Base-by-base conservation (phyloP, 1,140 invertebrate species). In the Solenopsis fugax region DNA sequence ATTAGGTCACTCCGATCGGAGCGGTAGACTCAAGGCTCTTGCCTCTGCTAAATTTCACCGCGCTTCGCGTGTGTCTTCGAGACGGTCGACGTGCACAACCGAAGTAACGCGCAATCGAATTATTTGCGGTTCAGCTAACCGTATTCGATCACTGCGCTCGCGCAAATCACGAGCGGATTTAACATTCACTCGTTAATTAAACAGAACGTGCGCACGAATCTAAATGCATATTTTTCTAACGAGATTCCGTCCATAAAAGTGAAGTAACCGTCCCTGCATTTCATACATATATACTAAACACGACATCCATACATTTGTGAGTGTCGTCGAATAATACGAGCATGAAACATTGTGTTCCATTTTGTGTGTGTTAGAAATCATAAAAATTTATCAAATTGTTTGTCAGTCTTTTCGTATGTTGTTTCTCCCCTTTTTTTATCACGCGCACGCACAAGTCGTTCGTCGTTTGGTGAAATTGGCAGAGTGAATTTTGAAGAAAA, bases 11-110 rank as follows among this genome's bases (percentile, higher is more conserved):
- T 48, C 7, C 29, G 45, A 60, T 84, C 69, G n/a, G 62, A 60
- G 13, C 45, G 48, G 9, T 73, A 60, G 58, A 29, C 80, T 84
- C 80, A 84, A 75, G 80, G 80, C 80, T 84, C 80, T 82, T 82
- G 80, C 80, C 80, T 82, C 80, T 73, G 54, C 80, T 75, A 84
- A 84, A 84, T 84, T 84, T 75, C 60, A 56, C 18, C 58, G 88
- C 71, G 88, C 24, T 56, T 84, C 78, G 90, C 87, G 89, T 90
- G 89, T 90, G 87, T 90, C 89, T 91, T 91, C 80, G 90, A 91
- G 85, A 90, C 80, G 84, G 85, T 76, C 82, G 81, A 76, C 24
- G 13, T 75, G 48, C 45, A 37, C 12, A n/a, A 12, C 18, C 50
- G 37, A 34, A 78, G 18, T 34, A 7, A 29, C 21, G 21, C 24